Percentiles rank a stretch among this genome's conserved stretches.
These are phyloP conservation scores for Parapsyche elsis DNA, from an alignment of 1,140 invertebrate genomes.

Conservation along the genomic window DNA sequence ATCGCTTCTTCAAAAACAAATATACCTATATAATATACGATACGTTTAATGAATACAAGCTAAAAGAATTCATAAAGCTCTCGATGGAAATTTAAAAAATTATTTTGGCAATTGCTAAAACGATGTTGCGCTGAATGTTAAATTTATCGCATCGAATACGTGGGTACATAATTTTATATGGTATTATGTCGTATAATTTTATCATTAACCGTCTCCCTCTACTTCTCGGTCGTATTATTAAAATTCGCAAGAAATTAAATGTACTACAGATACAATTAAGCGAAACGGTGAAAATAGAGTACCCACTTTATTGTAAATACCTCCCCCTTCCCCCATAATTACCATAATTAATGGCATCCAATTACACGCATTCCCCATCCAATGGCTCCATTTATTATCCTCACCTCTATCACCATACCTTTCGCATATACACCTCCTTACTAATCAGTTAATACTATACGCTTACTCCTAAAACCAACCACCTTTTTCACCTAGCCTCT, in stretches of 20 bases:
- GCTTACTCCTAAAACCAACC: not conserved
- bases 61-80: too few species aligned
- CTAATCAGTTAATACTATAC: conserved; percentile 21
- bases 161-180: too few species aligned
- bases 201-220: too few species aligned
- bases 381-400: conserved; percentile 31
- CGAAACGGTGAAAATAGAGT: conserved; percentile 31
- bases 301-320: not conserved
- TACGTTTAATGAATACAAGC: too few species aligned
- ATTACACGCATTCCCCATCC: conserved; percentile 30
- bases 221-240: not conserved
- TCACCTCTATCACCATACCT: conserved; percentile 16
- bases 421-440: not conserved
- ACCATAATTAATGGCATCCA: conserved; percentile 34
- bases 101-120: too few species aligned
- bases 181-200: too few species aligned
- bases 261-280: conserved; percentile 8
- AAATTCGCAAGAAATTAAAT: conserved; percentile 18
- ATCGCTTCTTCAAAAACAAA: too few species aligned
- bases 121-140: too few species aligned
- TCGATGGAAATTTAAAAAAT: too few species aligned
- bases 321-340: conserved; percentile 15
- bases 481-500: not conserved
- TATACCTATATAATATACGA: too few species aligned
- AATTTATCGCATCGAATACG: too few species aligned